Base-by-base conservation (phyloP, 2,888 invertebrate species). In the Pteria penguin region DNA sequence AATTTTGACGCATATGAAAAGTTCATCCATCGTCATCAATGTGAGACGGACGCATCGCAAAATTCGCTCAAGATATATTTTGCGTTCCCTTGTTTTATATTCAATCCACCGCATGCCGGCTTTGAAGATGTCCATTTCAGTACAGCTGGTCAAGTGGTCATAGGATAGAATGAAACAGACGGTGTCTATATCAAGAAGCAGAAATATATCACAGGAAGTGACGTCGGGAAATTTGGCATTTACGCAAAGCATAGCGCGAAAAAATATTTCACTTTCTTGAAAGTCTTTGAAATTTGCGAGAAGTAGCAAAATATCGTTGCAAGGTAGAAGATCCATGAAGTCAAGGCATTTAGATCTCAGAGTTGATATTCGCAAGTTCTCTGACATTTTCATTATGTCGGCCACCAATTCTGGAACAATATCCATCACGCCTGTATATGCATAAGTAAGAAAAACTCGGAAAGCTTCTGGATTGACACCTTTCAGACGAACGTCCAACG, bases 41-140 rank as follows among this genome's bases (percentile, higher is more conserved):
- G 68, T 55, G 32, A 68, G 52, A 4, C 68, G 68, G 29, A 68
- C 33, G 32, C 68, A 68, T 31, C 57, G 32, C 68, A 68, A 32
- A 2, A 68, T 26, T 22, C n/a, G 22, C 31, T 31, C 33, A n/a
- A 68, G 26, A 24, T 24, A 22, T 22, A 24, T 31, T 5, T 18
- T 11, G 4, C 68, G 54, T 18, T 68, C 32, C 29, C 18, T 8
- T 22, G 29, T 24, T 11, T 57, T n/a, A 31, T 14, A 31, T 8
- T 54, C 18, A 0, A 68, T 32, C 68, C 68, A 68, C 26, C 32
- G n/a, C 22, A 68, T 11, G 22, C 57, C 68, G 31, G 68, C 68
- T 11, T 29, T 27, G 24, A 68, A 57, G 57, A 68, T 52, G 32
- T 68, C 57, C 68, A 57, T 5, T 18, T 68, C 68, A 11, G 58